These are phyloP conservation scores for Bombus vancouverensis DNA, from an alignment of 1,140 invertebrate genomes.

Conservation along the genomic window DNA sequence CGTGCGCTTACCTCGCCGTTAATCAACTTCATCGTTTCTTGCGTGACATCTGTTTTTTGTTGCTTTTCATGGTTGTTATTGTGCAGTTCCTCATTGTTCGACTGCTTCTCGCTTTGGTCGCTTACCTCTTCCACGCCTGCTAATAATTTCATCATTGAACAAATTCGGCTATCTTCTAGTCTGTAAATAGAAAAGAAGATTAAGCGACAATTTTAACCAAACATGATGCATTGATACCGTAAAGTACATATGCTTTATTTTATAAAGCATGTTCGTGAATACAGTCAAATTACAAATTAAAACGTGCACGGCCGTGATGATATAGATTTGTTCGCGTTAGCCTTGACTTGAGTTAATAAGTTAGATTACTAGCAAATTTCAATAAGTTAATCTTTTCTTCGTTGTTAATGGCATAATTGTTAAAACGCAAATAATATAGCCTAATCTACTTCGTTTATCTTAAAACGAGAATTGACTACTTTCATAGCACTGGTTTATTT, in stretches of 20 bases:
- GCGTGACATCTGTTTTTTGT: conserved; percentile 41
- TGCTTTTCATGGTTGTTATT: conserved; percentile 71
- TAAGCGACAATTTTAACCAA: neutral
- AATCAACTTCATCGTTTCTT: conserved; percentile 57
- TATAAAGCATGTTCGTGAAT: too few species aligned
- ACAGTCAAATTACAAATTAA: neutral
- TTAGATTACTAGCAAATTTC: neutral
- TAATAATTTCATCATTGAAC: conserved; percentile 81
- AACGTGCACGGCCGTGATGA: neutral
- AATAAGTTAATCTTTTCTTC: neutral
- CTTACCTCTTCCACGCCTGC: conserved; percentile 78
- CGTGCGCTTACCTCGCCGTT: conserved; percentile 55
- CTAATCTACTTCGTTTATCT: neutral
- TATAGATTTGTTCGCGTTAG: neutral
- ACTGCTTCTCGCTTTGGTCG: conserved; percentile 68
- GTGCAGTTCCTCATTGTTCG: conserved; percentile 67
- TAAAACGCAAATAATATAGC: neutral
- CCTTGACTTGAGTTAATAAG: neutral
- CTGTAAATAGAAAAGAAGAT: neutral
- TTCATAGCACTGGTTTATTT: neutral
- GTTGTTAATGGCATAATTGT: neutral
- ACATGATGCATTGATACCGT: too few species aligned
- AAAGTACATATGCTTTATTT: too few species aligned
- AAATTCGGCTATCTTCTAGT: neutral
- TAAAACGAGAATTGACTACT: neutral